Conservation (phyloP, 2,797 vertebrate genomes). For the Diglossa cyanea region DNA sequence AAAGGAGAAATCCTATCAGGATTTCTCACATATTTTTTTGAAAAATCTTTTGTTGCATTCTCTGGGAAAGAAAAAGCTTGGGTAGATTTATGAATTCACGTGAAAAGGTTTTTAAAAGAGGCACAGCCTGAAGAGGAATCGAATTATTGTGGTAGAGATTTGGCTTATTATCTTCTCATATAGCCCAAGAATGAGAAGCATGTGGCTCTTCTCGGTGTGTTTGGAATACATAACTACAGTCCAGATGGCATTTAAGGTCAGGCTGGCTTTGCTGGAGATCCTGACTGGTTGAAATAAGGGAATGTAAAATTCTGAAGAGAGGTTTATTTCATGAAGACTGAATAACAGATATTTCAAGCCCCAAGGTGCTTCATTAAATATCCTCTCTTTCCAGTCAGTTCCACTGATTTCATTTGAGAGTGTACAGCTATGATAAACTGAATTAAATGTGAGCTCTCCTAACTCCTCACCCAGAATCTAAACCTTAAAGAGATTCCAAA, state of each 20-base stretch:
- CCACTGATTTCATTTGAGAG: constrained; percentile 3
- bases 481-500: background rate
- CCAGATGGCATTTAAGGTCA: constrained; percentile 35
- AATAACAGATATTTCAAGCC: background rate
- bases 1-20: background rate
- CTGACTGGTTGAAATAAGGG: background rate
- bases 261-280: background rate
- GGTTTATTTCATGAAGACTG: background rate
- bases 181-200: background rate
- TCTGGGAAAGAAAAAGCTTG: background rate
- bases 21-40: background rate
- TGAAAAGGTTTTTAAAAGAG: background rate
- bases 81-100: background rate
- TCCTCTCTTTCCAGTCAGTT: background rate
- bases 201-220: background rate
- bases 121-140: background rate
- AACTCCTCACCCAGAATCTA: background rate
- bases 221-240: background rate
- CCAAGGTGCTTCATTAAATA: constrained; percentile 18
- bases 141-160: background rate
- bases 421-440: constrained; percentile 6
- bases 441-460: constrained; percentile 39
- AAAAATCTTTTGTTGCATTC: background rate
- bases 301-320: background rate
- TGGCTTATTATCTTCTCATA: background rate